These are phyloP conservation scores for Rhinolophus sinicus DNA, from an alignment of 2,113 vertebrate genomes.

Conservation along the genomic window DNA sequence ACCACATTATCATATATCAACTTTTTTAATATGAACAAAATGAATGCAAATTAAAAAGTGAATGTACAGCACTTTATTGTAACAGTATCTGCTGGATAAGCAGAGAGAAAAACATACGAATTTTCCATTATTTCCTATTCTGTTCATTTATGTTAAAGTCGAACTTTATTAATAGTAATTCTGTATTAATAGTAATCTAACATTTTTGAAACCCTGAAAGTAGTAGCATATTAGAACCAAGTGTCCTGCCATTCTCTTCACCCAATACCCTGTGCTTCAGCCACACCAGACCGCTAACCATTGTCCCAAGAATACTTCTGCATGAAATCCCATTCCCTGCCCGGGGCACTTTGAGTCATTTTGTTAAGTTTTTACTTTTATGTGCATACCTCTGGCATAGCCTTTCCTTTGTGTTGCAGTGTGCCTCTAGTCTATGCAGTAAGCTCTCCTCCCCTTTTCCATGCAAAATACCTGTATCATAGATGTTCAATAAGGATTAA, in stretches of 20 bases:
- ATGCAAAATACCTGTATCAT: neutral
- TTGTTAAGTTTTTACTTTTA: neutral
- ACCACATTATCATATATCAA: neutral
- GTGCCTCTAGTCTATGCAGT: neutral
- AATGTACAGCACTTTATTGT: neutral
- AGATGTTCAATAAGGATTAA: neutral
- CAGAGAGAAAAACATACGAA: neutral
- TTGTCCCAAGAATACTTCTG: neutral
- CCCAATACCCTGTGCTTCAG: neutral
- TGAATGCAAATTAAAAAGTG: neutral
- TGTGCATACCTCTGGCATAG: neutral
- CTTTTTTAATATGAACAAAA: slow-evolving; percentile 2
- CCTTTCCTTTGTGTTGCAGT: neutral
- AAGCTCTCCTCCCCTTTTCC: neutral
- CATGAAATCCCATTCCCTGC: neutral
- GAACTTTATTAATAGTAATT: neutral
- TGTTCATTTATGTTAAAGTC: neutral
- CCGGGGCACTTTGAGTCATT: neutral
- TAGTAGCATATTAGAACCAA: neutral
- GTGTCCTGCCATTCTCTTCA: neutral
- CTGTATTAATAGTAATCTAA: neutral
- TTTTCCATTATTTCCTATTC: neutral
- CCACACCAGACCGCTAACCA: neutral
- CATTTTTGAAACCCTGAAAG: neutral
- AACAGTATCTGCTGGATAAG: neutral